Percentiles rank a stretch among this genome's conserved stretches.
These are phyloP conservation scores for Conops quadrifasciatus DNA, from an alignment of 2,888 invertebrate species.

Conservation along the genomic window DNA sequence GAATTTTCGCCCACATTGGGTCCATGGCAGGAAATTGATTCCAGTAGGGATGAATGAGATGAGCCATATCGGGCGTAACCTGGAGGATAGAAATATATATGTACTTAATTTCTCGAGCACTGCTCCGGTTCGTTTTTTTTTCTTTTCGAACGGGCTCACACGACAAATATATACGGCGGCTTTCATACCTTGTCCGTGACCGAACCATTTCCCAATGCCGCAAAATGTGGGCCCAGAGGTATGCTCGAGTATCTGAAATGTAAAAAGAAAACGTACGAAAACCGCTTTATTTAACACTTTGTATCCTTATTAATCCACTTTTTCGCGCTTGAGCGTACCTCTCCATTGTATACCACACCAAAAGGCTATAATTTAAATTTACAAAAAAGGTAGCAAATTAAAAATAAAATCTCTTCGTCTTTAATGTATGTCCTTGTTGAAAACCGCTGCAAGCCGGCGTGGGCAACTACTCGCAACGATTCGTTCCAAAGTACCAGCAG, in stretches of 20 bases:
- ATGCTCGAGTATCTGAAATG: slow-evolving; percentile 36
- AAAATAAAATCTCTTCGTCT: slow-evolving; percentile 53
- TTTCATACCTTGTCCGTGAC: slow-evolving; percentile 80
- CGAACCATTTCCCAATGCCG: slow-evolving; percentile 72
- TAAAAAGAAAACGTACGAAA: slow-evolving; percentile 17
- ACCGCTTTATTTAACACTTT: neutral
- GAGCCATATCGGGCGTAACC: slow-evolving; percentile 72
- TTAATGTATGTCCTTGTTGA: slow-evolving; percentile 45
- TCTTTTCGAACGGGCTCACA: neutral
- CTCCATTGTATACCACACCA: slow-evolving; percentile 49
- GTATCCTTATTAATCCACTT: neutral
- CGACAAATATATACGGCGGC: neutral
- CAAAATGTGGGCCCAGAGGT: slow-evolving; percentile 65
- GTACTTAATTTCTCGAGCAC: neutral
- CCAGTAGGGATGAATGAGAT: slow-evolving; percentile 79
- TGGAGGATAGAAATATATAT: slow-evolving; percentile 34
- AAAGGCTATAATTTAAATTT: slow-evolving; percentile 46
- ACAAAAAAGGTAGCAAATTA: slow-evolving; percentile 57
- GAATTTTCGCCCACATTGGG: slow-evolving; percentile 84
- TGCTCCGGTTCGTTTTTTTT: neutral
- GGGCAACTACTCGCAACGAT: slow-evolving; percentile 57
- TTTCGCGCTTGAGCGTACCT: slow-evolving; percentile 53
- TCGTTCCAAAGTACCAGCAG: slow-evolving; percentile 56
- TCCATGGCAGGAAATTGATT: slow-evolving; percentile 90
- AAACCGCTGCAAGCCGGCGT: slow-evolving; percentile 51